A percentile compares a stretch with the other conserved stretches of the same genome.
phyloP scores from a whole-genome alignment of 2,113 vertebrate species.

The Ardeotis arabs region DNA sequence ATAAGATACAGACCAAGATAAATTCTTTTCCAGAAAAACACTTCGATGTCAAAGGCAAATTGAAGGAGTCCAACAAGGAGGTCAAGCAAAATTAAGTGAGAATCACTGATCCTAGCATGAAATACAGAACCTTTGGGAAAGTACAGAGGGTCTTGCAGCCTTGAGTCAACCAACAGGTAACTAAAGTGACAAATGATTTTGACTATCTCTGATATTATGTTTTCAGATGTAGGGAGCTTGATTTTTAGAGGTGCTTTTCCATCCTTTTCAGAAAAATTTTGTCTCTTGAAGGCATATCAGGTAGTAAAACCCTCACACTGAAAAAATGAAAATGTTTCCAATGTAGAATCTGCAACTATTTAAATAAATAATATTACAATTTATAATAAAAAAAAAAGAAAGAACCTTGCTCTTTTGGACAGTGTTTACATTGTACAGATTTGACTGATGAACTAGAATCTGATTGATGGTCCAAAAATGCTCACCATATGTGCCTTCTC shows the following conservation, averaged over 20 bases:
- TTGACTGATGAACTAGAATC: not conserved
- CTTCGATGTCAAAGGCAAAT: not conserved
- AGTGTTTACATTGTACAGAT: constrained; percentile 30
- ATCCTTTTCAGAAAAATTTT: not conserved
- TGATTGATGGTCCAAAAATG: constrained; percentile 46
- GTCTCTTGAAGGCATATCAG: not conserved
- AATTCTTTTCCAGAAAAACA: not conserved
- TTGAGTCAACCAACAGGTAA: not conserved
- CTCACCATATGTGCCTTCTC: constrained; percentile 33
- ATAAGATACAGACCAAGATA: not conserved
- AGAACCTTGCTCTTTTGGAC: not conserved
- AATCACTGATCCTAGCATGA: not conserved
- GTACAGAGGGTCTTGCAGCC: not conserved
- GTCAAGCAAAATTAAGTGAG: not conserved
- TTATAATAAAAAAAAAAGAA: not conserved
- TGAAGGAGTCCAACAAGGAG: not conserved
- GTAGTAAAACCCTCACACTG: not conserved
- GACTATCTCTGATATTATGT: not conserved
- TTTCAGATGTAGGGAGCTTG: not conserved
- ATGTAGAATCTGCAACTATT: not conserved
- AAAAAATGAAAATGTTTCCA: not conserved
- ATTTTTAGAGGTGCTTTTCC: not conserved
- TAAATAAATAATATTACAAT: constrained; percentile 15
- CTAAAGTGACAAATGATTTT: not conserved
- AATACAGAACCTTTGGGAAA: not conserved